These are phyloP conservation scores for Dolichotis patagonum DNA, from an alignment of 2,113 vertebrate species.

Conservation along the genomic window DNA sequence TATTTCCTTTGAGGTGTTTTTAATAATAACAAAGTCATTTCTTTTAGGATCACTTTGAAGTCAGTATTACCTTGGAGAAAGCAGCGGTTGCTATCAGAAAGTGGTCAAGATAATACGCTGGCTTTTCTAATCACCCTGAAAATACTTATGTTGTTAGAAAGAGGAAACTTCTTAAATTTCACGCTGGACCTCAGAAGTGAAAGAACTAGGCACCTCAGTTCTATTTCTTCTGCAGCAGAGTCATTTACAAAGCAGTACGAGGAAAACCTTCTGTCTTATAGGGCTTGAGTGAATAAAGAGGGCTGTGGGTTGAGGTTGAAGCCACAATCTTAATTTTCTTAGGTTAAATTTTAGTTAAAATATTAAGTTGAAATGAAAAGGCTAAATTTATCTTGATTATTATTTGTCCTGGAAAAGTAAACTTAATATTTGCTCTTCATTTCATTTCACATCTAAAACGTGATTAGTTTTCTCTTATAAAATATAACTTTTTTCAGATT, in stretches of 20 bases:
- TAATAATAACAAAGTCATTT: slow-evolving; percentile 65
- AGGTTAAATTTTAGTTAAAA: background rate
- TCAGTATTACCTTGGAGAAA: background rate
- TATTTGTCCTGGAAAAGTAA: background rate
- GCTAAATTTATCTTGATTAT: background rate
- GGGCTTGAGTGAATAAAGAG: background rate
- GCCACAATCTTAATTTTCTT: background rate
- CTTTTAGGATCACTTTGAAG: slow-evolving; percentile 62
- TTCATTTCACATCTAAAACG: slow-evolving; percentile 1
- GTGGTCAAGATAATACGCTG: background rate
- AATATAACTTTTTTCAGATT: background rate
- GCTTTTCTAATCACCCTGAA: background rate
- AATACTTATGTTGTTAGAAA: slow-evolving; percentile 7
- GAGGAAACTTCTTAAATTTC: background rate
- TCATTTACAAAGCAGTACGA: background rate
- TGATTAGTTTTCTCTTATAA: slow-evolving; percentile 18
- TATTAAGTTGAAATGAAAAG: slow-evolving; percentile 10
- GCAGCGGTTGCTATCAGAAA: background rate
- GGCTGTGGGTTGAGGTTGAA: background rate
- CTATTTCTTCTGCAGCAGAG: background rate
- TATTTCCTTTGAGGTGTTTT: slow-evolving; percentile 66
- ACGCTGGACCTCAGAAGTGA: background rate
- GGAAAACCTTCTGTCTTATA: background rate
- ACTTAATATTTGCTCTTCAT: slow-evolving; percentile 5
- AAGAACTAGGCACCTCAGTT: background rate